Conservation (phyloP, 2,888 invertebrate genomes). For the Pandemis heparana region DNA sequence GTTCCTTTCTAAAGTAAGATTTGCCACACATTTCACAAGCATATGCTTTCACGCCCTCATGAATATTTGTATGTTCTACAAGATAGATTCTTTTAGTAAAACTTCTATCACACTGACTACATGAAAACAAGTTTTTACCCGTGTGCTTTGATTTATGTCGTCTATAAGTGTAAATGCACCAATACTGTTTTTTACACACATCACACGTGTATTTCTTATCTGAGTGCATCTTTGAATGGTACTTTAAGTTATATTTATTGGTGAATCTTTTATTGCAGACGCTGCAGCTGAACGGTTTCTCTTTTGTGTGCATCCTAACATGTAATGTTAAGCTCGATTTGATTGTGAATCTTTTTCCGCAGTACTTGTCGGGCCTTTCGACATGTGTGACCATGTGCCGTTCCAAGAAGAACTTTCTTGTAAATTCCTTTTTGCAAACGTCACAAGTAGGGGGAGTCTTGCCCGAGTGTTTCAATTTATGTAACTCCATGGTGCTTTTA, state of each 20-base stretch:
- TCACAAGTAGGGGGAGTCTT: not conserved
- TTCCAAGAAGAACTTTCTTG: not conserved
- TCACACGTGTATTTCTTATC: not conserved
- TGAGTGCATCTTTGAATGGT: not conserved
- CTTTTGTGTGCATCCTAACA: not conserved
- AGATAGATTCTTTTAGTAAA: not conserved
- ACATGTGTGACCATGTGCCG: not conserved
- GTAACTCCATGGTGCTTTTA: not conserved
- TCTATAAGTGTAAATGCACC: not conserved
- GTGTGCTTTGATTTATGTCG: not conserved
- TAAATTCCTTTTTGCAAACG: not conserved
- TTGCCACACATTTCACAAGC: not conserved
- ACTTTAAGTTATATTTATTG: not conserved
- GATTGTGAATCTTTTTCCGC: not conserved
- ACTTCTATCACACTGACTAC: not conserved
- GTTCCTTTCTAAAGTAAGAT: not conserved
- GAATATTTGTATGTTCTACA: not conserved
- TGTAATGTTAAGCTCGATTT: not conserved
- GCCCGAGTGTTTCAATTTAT: not conserved
- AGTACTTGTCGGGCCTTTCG: not conserved
- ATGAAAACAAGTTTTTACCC: not conserved
- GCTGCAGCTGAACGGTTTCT: not conserved
- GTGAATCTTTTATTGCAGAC: not conserved
- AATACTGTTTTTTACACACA: not conserved
- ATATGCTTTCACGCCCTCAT: not conserved